phyloP scores from a whole-genome alignment of 53 echinoderm and acorn worm genomes.

The Holothuria leucospilota region DNA sequence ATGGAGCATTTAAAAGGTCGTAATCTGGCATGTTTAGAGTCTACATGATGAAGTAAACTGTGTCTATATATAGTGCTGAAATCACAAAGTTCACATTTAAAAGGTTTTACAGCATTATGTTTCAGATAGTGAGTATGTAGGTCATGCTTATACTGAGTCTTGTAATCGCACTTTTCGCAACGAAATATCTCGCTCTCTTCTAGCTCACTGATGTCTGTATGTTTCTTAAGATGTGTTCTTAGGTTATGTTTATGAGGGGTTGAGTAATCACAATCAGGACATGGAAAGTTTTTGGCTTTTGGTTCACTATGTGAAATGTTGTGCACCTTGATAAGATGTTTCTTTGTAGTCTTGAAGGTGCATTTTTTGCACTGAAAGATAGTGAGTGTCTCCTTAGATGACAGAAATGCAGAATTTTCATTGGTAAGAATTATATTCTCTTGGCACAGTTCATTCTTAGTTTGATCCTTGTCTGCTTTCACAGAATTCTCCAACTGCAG shows the following conservation, averaged over 20 bases:
- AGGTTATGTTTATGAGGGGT: conserved; percentile 81
- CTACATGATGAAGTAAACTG: conserved; percentile 87
- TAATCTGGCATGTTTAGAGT: conserved; percentile 84
- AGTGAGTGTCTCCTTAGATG: conserved; percentile 1
- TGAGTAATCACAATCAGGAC: conserved; percentile 77
- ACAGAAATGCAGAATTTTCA: conserved; percentile 9
- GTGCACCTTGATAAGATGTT: conserved; percentile 79
- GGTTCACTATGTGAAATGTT: conserved; percentile 15
- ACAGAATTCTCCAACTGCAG: no score
- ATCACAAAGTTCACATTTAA: conserved; percentile 79
- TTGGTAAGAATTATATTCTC: neutral
- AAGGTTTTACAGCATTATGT: conserved; percentile 81
- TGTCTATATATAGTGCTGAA: conserved; percentile 93
- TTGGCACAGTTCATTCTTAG: neutral
- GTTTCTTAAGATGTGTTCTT: conserved; percentile 88
- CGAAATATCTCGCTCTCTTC: conserved; percentile 75
- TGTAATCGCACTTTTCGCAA: conserved; percentile 83
- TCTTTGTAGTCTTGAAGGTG: conserved; percentile 69
- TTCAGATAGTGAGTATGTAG: conserved; percentile 79
- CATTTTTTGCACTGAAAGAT: conserved; percentile 60
- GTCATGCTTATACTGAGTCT: conserved; percentile 84
- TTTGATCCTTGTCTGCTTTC: no score
- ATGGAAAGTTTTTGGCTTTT: conserved; percentile 57
- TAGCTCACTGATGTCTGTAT: conserved; percentile 74
- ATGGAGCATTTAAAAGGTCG: conserved; percentile 82